phyloP scores from a whole-genome alignment of 2,113 vertebrate genomes.

The Dicentrarchus labrax region DNA sequence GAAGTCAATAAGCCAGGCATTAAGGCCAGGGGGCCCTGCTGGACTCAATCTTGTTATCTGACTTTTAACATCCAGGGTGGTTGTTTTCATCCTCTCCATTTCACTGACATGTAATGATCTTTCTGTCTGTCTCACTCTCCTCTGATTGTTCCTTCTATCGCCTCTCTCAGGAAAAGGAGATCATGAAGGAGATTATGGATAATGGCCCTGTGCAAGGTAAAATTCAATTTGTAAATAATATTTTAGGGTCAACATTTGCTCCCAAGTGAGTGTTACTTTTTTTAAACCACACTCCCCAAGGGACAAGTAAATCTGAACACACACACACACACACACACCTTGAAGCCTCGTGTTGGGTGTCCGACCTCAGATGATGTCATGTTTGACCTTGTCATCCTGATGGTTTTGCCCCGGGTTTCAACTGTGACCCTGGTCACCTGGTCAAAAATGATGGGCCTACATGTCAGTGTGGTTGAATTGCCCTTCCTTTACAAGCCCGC shows the following conservation, averaged over 20 bases:
- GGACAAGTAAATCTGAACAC: slow-evolving; percentile 23
- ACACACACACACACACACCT: background rate
- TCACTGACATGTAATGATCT: slow-evolving; percentile 57
- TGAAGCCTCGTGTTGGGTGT: background rate
- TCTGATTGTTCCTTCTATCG: slow-evolving; percentile 40
- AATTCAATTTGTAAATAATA: background rate
- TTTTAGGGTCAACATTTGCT: slow-evolving; percentile 18
- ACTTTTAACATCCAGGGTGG: slow-evolving; percentile 53
- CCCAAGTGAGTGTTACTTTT: slow-evolving; percentile 12
- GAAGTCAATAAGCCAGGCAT: slow-evolving; percentile 75
- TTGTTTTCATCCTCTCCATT: slow-evolving; percentile 62
- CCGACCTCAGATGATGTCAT: slow-evolving; percentile 47
- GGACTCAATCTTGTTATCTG: slow-evolving; percentile 68
- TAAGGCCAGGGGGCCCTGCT: slow-evolving; percentile 48
- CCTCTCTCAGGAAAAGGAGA: slow-evolving; percentile 92
- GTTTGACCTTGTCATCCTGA: slow-evolving; percentile 47
- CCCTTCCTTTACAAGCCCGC: slow-evolving; percentile 23
- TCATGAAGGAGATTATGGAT: slow-evolving; percentile 98
- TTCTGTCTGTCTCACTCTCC: slow-evolving; percentile 42
- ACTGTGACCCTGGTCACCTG: slow-evolving; percentile 51
- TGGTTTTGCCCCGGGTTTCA: slow-evolving; percentile 46
- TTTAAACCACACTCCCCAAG: background rate
- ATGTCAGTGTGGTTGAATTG: slow-evolving; percentile 23
- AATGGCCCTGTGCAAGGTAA: slow-evolving; percentile 98
- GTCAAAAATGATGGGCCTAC: slow-evolving; percentile 45